A percentile compares a stretch with the other conserved stretches of the same genome.
phyloP scores from a whole-genome alignment of 2,113 vertebrate species.

The Emydura subglobosa region DNA sequence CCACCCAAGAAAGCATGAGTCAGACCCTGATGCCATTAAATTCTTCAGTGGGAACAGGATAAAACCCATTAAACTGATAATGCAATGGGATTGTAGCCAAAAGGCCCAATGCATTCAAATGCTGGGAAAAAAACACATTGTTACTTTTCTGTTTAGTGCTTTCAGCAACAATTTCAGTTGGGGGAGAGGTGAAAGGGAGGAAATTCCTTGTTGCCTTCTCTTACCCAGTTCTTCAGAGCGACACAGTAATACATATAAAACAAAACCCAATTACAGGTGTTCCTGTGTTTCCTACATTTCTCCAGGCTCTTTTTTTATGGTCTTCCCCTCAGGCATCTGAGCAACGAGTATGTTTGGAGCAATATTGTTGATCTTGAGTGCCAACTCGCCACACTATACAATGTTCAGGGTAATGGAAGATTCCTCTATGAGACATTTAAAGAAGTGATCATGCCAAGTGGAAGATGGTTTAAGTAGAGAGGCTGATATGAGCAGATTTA shows the following conservation, averaged over 20 bases:
- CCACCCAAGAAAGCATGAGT: not conserved
- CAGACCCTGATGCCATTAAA: not conserved
- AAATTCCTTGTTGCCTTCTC: not conserved
- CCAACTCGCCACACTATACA: not conserved
- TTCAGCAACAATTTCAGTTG: not conserved
- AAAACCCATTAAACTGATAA: not conserved
- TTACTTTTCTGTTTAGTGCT: not conserved
- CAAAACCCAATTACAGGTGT: not conserved
- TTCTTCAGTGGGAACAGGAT: not conserved
- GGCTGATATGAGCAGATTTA: conserved; percentile 28
- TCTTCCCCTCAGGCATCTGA: not conserved
- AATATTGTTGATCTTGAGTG: not conserved
- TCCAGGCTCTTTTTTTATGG: not conserved
- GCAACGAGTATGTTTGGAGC: too few relatives aligned
- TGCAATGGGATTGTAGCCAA: not conserved
- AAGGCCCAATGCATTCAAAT: conserved; percentile 13
- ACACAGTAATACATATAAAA: not conserved
- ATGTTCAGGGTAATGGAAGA: not conserved
- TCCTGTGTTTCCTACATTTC: not conserved
- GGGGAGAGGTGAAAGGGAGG: not conserved
- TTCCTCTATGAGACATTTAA: conserved; percentile 24
- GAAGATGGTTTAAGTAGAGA: not conserved
- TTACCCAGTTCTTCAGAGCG: not conserved
- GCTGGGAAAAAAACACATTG: not conserved
- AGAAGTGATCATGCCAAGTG: conserved; percentile 2